Conservation (phyloP, 2,113 vertebrate species). For the Callipepla californica region DNA sequence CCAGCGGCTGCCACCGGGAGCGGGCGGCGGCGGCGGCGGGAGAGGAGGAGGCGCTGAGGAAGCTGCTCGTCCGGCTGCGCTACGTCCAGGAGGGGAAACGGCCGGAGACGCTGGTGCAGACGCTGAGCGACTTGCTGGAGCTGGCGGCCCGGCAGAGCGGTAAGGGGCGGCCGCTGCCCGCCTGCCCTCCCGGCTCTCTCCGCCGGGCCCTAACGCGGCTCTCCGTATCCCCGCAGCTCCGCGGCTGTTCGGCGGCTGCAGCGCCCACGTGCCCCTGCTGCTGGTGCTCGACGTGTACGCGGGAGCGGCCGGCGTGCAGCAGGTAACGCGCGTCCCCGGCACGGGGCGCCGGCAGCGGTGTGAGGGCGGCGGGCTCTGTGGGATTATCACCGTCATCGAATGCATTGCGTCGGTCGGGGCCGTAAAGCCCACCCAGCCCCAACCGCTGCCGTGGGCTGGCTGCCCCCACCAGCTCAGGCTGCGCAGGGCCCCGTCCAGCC, state of each 20-base stretch:
- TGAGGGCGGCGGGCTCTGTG: no score
- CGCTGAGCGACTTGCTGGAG: conserved; percentile 88
- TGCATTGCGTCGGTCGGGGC: no score
- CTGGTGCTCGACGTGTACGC: conserved; percentile 85
- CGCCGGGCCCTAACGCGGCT: not conserved
- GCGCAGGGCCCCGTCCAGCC: no score
- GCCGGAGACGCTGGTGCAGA: conserved; percentile 86
- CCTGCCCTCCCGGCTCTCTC: not conserved
- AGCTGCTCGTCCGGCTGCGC: conserved; percentile 87
- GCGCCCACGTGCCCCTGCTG: conserved; percentile 85
- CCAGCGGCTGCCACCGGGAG: conserved; percentile 22
- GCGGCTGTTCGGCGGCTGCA: conserved; percentile 86
- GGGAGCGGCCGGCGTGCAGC: conserved; percentile 84
- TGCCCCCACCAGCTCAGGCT: no score
- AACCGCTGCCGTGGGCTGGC: no score
- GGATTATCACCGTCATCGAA: no score
- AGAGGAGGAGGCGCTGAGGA: conserved; percentile 83
- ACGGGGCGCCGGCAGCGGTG: no score
- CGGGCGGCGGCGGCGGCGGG: conserved; percentile 78
- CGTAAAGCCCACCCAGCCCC: no score
- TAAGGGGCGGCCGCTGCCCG: conserved; percentile 63
- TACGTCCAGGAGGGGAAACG: conserved; percentile 87
- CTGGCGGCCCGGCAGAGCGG: conserved; percentile 83
- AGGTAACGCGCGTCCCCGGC: conserved; percentile 76
- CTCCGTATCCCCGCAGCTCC: conserved; percentile 71